phyloP scores from a whole-genome alignment of 2,888 invertebrate species.

The Trichacis sp. region DNA sequence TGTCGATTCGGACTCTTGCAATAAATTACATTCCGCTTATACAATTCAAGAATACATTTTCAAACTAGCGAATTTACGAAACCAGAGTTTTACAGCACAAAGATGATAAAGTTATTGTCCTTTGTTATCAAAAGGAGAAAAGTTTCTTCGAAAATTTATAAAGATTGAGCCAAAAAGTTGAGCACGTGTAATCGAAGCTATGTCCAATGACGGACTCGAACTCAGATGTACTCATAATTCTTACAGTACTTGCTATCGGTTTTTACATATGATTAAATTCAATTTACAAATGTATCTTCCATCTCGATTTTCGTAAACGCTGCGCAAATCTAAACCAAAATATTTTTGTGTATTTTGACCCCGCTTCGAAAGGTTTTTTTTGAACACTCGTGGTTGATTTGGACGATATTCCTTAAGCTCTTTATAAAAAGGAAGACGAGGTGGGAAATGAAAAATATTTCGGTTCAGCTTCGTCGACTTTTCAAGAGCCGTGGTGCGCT shows the following conservation, averaged over 20 bases:
- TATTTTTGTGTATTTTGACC: no score
- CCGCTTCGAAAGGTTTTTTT: no score
- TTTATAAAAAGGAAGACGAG: constrained; percentile 9
- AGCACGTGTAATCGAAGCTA: background rate
- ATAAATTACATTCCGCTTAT: constrained; percentile 53
- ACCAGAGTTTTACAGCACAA: constrained; percentile 8
- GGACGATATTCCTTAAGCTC: background rate
- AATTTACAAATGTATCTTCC: background rate
- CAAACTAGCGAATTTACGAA: constrained; percentile 42
- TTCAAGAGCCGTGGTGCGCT: constrained; percentile 3
- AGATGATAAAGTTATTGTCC: no score
- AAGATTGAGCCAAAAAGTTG: constrained; percentile 7
- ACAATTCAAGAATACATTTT: constrained; percentile 45
- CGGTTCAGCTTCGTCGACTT: background rate
- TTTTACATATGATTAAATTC: constrained; percentile 26
- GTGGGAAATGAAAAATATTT: constrained; percentile 5
- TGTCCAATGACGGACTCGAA: constrained; percentile 39
- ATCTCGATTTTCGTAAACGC: background rate
- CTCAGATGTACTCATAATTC: constrained; percentile 59
- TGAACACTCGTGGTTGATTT: constrained; percentile 11
- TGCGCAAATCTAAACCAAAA: constrained; percentile 9
- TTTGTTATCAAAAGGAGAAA: no score
- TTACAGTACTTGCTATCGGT: constrained; percentile 34
- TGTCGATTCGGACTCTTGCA: constrained; percentile 50
- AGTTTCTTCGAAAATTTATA: no score